Conservation (phyloP, 2,113 vertebrate genomes). For the Hemibagrus wyckioides region DNA sequence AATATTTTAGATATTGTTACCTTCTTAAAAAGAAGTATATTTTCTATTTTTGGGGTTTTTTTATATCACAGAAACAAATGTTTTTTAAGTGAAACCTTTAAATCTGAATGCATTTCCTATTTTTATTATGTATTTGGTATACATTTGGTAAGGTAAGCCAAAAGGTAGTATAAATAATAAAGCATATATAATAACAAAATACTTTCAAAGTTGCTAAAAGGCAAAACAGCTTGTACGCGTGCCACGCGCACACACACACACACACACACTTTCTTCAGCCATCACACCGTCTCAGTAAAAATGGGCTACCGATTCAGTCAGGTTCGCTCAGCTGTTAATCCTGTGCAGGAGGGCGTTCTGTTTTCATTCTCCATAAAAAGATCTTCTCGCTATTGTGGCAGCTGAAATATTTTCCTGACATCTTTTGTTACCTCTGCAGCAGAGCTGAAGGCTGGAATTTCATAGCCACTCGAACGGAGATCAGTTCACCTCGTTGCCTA, state of each 20-base stretch:
- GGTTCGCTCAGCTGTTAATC: constrained; percentile 63
- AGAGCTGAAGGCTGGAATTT: constrained; percentile 62
- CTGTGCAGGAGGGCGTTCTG: constrained; percentile 61
- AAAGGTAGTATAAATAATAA: not conserved
- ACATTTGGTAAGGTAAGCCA: not conserved
- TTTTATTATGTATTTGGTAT: not conserved
- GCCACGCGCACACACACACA: not conserved
- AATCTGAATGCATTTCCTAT: not conserved
- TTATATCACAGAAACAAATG: no score
- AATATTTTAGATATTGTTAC: not conserved
- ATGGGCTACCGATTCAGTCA: constrained; percentile 62
- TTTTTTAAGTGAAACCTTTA: not conserved
- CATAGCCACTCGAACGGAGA: constrained; percentile 65
- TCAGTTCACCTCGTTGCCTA: constrained; percentile 26
- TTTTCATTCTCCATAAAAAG: constrained; percentile 57
- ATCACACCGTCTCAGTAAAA: constrained; percentile 49
- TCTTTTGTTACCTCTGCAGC: constrained; percentile 57
- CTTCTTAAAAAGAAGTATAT: not conserved
- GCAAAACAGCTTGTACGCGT: no score
- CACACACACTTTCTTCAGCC: constrained; percentile 6
- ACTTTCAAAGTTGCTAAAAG: not conserved
- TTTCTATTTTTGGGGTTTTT: not conserved
- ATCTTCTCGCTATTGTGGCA: constrained; percentile 58
- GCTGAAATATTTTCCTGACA: constrained; percentile 65
- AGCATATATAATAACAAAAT: not conserved